These are phyloP conservation scores for Subacronicta megacephala DNA, from an alignment of 2,888 invertebrate species.

Conservation along the genomic window DNA sequence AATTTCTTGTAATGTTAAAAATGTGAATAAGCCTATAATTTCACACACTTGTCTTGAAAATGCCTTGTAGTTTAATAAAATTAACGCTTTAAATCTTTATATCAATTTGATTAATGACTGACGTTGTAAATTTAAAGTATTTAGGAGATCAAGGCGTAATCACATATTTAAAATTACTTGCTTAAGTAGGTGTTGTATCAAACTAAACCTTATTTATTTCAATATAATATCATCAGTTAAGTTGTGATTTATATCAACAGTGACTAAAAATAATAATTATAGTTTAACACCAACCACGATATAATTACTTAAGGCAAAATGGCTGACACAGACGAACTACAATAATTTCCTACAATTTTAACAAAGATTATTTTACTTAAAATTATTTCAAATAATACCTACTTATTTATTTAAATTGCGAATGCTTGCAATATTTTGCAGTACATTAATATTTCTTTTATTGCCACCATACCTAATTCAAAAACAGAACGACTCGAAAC, in stretches of 20 bases:
- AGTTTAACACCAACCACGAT: slow-evolving; percentile 12
- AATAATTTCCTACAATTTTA: slow-evolving; percentile 36
- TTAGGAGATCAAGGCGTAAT: not conserved
- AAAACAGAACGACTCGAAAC: too few species aligned
- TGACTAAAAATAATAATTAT: slow-evolving; percentile 12
- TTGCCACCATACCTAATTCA: slow-evolving; percentile 18
- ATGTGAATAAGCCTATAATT: too few species aligned
- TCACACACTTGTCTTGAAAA: too few species aligned
- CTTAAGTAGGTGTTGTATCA: slow-evolving; percentile 9
- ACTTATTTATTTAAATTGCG: slow-evolving; percentile 23
- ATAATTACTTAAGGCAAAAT: slow-evolving; percentile 46
- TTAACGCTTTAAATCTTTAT: too few species aligned
- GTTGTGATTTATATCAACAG: slow-evolving; percentile 13
- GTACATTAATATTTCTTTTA: slow-evolving; percentile 22
- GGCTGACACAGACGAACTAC: slow-evolving; percentile 39
- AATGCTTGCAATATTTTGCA: slow-evolving; percentile 12
- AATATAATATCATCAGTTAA: slow-evolving; percentile 2
- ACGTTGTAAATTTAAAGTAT: too few species aligned
- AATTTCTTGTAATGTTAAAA: too few species aligned
- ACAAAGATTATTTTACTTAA: slow-evolving; percentile 34
- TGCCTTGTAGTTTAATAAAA: too few species aligned
- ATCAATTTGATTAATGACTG: too few species aligned
- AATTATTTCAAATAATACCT: slow-evolving; percentile 32
- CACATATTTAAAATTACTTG: slow-evolving; percentile 3
- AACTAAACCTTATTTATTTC: slow-evolving; percentile 2